These are phyloP conservation scores for Drosophila repletoides DNA, from an alignment of 1,140 invertebrate species.

Conservation along the genomic window DNA sequence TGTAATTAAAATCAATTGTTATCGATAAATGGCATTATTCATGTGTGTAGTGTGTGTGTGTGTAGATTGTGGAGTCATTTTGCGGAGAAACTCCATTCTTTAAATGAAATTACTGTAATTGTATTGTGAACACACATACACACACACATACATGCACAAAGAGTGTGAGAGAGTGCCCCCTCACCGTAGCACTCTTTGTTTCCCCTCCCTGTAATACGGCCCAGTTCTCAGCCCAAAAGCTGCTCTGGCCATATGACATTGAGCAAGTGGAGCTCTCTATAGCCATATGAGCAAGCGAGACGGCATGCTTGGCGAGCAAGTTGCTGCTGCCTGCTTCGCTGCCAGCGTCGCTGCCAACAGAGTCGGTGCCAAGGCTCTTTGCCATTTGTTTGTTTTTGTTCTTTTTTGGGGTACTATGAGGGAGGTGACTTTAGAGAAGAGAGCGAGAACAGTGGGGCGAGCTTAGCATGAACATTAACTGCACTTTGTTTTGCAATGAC, in stretches of 20 bases:
- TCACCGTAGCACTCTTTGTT: too few species aligned
- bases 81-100: constrained; percentile 1
- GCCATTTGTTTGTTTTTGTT: constrained; percentile 72
- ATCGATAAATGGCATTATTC: constrained; percentile 16
- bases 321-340: too few species aligned
- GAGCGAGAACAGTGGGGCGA: too few species aligned
- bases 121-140: constrained; percentile 5
- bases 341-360: constrained; percentile 21
- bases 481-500: too few species aligned
- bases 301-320: constrained; percentile 22
- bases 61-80: constrained; percentile 2
- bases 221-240: constrained; percentile 54
- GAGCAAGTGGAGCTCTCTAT: constrained; percentile 31
- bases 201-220: constrained; percentile 4
- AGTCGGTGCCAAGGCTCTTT: constrained; percentile 78
- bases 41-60: too few species aligned
- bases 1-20: constrained; percentile 17
- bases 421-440: constrained; percentile 18
- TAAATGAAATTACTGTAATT: constrained; percentile 29
- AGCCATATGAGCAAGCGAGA: constrained; percentile 22
- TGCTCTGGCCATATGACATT: constrained; percentile 30
- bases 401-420: constrained; percentile 47
- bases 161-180: not conserved
- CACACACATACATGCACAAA: not conserved
- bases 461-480: too few species aligned